These are phyloP conservation scores for Caenorhabditis sp. DNA, from an alignment of 2,888 invertebrate genomes.

Conservation along the genomic window DNA sequence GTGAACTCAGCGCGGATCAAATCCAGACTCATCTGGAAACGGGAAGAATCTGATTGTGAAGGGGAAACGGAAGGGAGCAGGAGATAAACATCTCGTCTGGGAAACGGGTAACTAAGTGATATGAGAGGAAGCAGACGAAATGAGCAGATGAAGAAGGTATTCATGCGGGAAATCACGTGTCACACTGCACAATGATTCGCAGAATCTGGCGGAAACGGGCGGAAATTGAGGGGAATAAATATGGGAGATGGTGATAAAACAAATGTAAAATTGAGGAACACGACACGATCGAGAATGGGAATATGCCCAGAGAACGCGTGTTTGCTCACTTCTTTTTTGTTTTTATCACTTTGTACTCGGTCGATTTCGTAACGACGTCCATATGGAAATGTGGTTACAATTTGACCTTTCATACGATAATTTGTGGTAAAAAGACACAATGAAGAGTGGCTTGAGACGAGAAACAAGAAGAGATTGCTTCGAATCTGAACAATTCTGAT, in stretches of 20 bases:
- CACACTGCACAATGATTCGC: not conserved
- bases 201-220: not conserved
- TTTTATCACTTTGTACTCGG: not conserved
- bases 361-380: too few relatives aligned
- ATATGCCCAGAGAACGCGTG: not conserved
- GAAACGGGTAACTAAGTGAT: not conserved
- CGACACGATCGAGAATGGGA: too few relatives aligned
- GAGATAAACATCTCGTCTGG: too few relatives aligned
- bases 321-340: not conserved
- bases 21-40: not conserved
- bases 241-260: not conserved
- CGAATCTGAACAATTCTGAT: too few relatives aligned
- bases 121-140: not conserved
- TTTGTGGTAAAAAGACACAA: too few relatives aligned
- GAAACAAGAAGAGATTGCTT: too few relatives aligned
- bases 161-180: not conserved
- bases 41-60: too few relatives aligned
- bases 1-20: not conserved
- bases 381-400: not conserved
- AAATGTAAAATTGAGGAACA: not conserved
- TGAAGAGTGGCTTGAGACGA: too few relatives aligned
- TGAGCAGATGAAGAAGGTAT: not conserved
- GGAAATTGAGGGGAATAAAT: not conserved
- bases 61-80: too few relatives aligned
- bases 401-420: too few relatives aligned